Conservation (phyloP, 2,888 invertebrate genomes). For the Micropterix aruncella region DNA sequence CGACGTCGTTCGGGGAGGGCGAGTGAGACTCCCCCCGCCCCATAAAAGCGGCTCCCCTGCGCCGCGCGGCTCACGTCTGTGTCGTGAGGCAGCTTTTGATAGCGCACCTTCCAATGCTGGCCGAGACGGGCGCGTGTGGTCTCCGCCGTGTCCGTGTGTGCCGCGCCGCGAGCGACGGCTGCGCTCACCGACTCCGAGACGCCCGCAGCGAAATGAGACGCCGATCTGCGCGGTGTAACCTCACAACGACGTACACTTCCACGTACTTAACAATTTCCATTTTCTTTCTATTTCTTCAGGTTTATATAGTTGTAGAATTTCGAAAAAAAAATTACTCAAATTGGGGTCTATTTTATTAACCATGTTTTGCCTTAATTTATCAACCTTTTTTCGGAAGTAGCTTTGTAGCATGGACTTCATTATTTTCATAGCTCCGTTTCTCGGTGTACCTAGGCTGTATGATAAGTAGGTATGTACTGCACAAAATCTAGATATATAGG, state of each 20-base stretch:
- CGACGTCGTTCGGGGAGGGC: constrained; percentile 17
- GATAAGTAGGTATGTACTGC: too few species aligned
- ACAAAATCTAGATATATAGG: too few species aligned
- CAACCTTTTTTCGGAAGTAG: too few species aligned
- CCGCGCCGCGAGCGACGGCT: constrained; percentile 26
- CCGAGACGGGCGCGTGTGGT: constrained; percentile 18
- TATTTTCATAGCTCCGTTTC: too few species aligned
- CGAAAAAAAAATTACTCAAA: too few species aligned
- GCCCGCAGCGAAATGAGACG: background rate
- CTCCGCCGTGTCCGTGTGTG: background rate
- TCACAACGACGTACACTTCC: constrained; percentile 17
- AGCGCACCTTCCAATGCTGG: constrained; percentile 43
- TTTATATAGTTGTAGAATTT: too few species aligned
- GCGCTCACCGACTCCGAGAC: constrained; percentile 27
- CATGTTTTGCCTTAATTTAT: too few species aligned
- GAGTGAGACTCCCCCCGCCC: constrained; percentile 20
- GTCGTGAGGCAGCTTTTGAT: constrained; percentile 38
- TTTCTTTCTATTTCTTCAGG: too few species aligned
- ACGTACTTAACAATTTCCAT: too few species aligned
- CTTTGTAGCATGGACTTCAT: too few species aligned
- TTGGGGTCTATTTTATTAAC: too few species aligned
- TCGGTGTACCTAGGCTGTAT: too few species aligned
- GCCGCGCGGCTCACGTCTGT: constrained; percentile 28
- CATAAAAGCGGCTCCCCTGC: constrained; percentile 22
- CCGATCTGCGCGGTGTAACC: constrained; percentile 24